phyloP scores from a whole-genome alignment of 92 coral and sea anemone species.

The Pocillopora grandis region DNA sequence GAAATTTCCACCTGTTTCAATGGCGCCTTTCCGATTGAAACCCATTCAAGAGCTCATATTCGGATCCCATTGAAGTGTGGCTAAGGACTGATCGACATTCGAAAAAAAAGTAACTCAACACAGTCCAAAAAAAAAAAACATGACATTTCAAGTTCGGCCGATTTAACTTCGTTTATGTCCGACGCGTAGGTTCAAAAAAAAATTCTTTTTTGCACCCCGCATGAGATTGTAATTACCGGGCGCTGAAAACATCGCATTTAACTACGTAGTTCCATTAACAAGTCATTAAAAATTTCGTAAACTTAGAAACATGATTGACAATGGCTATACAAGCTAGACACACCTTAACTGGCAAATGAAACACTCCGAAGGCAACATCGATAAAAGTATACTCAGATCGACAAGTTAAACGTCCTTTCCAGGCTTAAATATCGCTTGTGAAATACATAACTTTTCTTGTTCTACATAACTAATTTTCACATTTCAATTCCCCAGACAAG shows the following conservation, averaged over 20 bases:
- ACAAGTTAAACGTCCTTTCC: too few relatives aligned
- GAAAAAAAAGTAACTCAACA: not conserved
- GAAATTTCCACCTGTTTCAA: conserved; percentile 42
- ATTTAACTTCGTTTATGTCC: not conserved
- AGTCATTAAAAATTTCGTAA: not conserved
- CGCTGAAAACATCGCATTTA: not conserved
- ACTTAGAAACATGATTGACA: not conserved
- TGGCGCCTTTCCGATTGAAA: conserved; percentile 6
- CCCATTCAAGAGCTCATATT: conserved; percentile 33
- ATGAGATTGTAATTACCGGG: conserved; percentile 10
- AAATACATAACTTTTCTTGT: too few relatives aligned
- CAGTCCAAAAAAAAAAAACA: not conserved
- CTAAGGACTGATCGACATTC: not conserved
- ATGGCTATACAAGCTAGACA: not conserved
- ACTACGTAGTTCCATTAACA: not conserved
- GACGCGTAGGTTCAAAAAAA: conserved; percentile 1
- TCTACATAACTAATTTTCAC: too few relatives aligned
- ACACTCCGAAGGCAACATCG: not conserved
- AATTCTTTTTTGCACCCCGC: not conserved
- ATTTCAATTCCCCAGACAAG: too few relatives aligned
- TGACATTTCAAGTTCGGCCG: not conserved
- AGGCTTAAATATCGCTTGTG: too few relatives aligned
- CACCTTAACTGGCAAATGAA: not conserved
- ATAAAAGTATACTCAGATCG: not conserved
- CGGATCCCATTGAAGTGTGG: conserved; percentile 30